Evolutionary conservation across 2,888 invertebrate species (phyloP).

Genomic region (Parnassius smintheus): DNA sequence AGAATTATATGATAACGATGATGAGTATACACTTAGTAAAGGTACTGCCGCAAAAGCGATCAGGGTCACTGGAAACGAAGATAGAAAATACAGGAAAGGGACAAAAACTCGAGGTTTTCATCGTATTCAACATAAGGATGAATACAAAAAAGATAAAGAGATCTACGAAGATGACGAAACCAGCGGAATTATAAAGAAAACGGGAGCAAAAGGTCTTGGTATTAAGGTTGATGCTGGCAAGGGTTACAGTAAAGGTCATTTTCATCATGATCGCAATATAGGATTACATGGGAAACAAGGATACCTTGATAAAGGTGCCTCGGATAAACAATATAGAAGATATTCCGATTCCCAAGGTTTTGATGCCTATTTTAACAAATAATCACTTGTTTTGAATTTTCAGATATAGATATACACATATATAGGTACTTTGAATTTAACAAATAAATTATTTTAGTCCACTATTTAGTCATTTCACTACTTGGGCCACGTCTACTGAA

Average conservation of each 20-base stretch:
- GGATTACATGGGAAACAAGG: slow-evolving; percentile 72
- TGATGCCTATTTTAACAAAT: slow-evolving; percentile 51
- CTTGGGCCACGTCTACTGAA: too few species aligned
- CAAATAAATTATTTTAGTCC: too few species aligned
- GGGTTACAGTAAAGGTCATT: slow-evolving; percentile 59
- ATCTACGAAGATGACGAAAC: slow-evolving; percentile 81
- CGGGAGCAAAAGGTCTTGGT: slow-evolving; percentile 72
- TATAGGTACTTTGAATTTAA: too few species aligned
- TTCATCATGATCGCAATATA: slow-evolving; percentile 65
- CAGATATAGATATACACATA: too few species aligned
- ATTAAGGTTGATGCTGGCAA: slow-evolving; percentile 68
- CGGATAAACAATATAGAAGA: slow-evolving; percentile 70
- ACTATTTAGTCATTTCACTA: too few species aligned
- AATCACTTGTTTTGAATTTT: too few species aligned
- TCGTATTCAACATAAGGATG: slow-evolving; percentile 81
- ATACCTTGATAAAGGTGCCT: slow-evolving; percentile 72
- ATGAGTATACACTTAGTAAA: slow-evolving; percentile 63
- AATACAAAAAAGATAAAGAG: slow-evolving; percentile 81
- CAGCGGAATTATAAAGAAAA: slow-evolving; percentile 72
- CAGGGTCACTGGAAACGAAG: slow-evolving; percentile 64
- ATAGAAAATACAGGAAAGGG: slow-evolving; percentile 77
- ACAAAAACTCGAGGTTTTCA: slow-evolving; percentile 81
- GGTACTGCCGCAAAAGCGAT: slow-evolving; percentile 60
- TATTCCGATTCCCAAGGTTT: slow-evolving; percentile 71
- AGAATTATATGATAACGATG: slow-evolving; percentile 59